A percentile compares a stretch with the other conserved stretches of the same genome.
Conservation (phyloP, 2,888 invertebrate genomes). For the Myathropa florea region DNA sequence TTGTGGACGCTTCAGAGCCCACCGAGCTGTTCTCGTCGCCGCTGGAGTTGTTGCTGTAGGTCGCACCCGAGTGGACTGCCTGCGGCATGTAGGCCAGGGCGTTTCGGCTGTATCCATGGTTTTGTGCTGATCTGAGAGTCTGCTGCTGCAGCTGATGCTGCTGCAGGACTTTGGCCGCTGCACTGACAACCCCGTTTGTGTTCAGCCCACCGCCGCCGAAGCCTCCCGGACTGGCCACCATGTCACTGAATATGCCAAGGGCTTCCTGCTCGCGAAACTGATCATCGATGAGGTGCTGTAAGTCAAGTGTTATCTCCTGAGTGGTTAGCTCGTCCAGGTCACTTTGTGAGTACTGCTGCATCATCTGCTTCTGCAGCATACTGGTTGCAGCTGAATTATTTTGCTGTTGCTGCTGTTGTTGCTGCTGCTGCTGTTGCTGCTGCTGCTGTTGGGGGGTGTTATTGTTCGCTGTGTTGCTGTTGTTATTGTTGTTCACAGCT, state of each 20-base stretch:
- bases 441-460: conserved; percentile 73
- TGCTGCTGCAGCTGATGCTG: conserved; percentile 79
- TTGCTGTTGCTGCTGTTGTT: conserved; percentile 72
- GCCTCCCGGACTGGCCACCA: conserved; percentile 83
- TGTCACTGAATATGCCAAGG: conserved; percentile 91
- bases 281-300: conserved; percentile 96
- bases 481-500: conserved; percentile 75
- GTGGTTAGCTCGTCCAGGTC: conserved; percentile 94
- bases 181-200: conserved; percentile 79
- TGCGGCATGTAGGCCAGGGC: conserved; percentile 95
- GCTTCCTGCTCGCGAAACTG: conserved; percentile 91
- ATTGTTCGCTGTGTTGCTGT: conserved; percentile 69
- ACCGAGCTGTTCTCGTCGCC: conserved; percentile 83
- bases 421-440: conserved; percentile 74
- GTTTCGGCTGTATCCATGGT: conserved; percentile 83
- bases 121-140: conserved; percentile 80
- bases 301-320: conserved; percentile 94
- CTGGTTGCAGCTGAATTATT: conserved; percentile 76
- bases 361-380: conserved; percentile 83
- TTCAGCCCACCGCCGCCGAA: conserved; percentile 79
- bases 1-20: conserved; percentile 88
- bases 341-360: conserved; percentile 88
- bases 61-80: conserved; percentile 87
- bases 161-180: conserved; percentile 80
- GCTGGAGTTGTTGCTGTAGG: conserved; percentile 82